phyloP scores from a whole-genome alignment of 1,140 invertebrate species.

The Drosophila athabasca region DNA sequence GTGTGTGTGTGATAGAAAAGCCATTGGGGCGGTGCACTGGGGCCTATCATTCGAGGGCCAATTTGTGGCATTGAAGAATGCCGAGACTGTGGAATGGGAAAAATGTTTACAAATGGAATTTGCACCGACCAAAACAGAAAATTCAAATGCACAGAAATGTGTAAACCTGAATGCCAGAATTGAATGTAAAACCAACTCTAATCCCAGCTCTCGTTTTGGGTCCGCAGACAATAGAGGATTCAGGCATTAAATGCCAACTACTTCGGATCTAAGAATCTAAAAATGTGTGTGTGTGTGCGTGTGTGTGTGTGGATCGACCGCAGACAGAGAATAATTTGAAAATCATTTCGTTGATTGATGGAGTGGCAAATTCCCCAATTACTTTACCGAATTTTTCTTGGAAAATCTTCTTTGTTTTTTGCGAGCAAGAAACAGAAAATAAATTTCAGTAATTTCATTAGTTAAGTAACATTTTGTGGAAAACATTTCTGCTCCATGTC shows the following conservation, averaged over 20 bases:
- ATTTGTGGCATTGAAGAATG: slow-evolving; percentile 43
- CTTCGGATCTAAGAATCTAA: too few relatives aligned
- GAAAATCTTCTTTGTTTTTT: background rate
- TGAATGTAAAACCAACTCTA: slow-evolving; percentile 9
- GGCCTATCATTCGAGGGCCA: slow-evolving; percentile 31
- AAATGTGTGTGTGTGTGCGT: too few relatives aligned
- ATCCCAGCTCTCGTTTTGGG: too few relatives aligned
- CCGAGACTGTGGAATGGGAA: slow-evolving; percentile 28
- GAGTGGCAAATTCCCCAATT: background rate
- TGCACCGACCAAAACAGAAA: slow-evolving; percentile 22
- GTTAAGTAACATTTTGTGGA: slow-evolving; percentile 36
- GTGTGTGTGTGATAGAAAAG: slow-evolving; percentile 2
- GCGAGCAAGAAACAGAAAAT: background rate
- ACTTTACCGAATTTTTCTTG: too few relatives aligned
- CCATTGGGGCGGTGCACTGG: slow-evolving; percentile 1
- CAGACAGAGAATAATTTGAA: too few relatives aligned
- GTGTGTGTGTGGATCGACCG: too few relatives aligned
- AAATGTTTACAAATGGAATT: slow-evolving; percentile 52
- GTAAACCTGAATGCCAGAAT: slow-evolving; percentile 32
- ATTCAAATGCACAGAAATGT: background rate
- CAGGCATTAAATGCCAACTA: too few relatives aligned
- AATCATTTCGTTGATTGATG: too few relatives aligned
- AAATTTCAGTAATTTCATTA: slow-evolving; percentile 26
- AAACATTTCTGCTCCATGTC: slow-evolving; percentile 12
- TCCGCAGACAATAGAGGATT: too few relatives aligned